Conservation (phyloP, 2,888 invertebrate species). For the Hirtodrosophila cameraria region DNA sequence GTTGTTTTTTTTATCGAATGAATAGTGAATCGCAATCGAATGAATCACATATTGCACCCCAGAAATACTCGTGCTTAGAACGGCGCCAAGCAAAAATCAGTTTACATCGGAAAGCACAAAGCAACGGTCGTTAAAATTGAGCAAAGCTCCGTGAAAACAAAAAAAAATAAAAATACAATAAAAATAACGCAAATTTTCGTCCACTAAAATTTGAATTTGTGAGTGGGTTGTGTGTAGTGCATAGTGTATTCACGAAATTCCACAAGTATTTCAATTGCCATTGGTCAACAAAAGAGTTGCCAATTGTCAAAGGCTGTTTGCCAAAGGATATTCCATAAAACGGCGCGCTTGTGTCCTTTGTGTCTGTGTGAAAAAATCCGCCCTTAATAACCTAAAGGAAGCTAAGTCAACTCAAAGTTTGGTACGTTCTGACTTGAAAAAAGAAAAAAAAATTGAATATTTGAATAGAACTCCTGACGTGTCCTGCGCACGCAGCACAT, state of each 20-base stretch:
- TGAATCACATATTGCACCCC: constrained; percentile 32
- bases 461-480: constrained; percentile 61
- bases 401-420: constrained; percentile 73
- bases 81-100: constrained; percentile 77
- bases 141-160: constrained; percentile 54
- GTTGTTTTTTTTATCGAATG: constrained; percentile 40
- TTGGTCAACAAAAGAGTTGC: constrained; percentile 8
- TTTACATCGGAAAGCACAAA: constrained; percentile 84
- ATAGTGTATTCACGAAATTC: constrained; percentile 36
- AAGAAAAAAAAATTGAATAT: constrained; percentile 19
- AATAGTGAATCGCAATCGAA: constrained; percentile 32
- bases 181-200: constrained; percentile 35
- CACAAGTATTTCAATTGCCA: constrained; percentile 26
- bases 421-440: constrained; percentile 57
- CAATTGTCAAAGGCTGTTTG: constrained; percentile 13
- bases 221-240: constrained; percentile 25
- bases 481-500: constrained; percentile 71
- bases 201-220: constrained; percentile 15
- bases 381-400: constrained; percentile 55
- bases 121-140: constrained; percentile 80
- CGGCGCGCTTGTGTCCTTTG: constrained; percentile 32
- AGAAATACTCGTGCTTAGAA: constrained; percentile 27
- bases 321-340: constrained; percentile 24
- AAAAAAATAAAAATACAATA: constrained; percentile 1
- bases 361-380: constrained; percentile 63